Evolutionary conservation across 1,140 invertebrate genomes (phyloP).

Genomic region (Macrostomum lignano): DNA sequence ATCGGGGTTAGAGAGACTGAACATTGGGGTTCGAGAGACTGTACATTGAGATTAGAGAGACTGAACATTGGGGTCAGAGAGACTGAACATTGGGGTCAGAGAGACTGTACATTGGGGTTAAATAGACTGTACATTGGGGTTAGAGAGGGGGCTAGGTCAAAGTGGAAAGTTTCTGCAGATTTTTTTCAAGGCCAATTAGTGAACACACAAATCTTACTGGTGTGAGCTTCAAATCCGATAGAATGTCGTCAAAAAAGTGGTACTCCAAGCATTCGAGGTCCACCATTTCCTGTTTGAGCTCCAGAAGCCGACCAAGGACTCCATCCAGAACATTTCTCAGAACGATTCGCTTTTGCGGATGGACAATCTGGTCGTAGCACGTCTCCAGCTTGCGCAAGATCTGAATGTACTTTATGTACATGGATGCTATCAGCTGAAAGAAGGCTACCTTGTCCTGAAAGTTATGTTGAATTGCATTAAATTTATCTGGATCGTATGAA

Average conservation of each 20-base stretch:
- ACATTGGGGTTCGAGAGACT: too few relatives aligned
- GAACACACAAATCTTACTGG: too few relatives aligned
- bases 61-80: too few relatives aligned
- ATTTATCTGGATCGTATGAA: not conserved
- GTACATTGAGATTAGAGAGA: too few relatives aligned
- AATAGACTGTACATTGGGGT: too few relatives aligned
- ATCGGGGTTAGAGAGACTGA: too few relatives aligned
- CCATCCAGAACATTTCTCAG: slow-evolving; percentile 48
- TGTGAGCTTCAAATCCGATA: slow-evolving; percentile 33
- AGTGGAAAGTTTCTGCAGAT: too few relatives aligned
- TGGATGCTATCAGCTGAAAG: slow-evolving; percentile 25
- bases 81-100: too few relatives aligned
- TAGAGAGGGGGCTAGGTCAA: too few relatives aligned
- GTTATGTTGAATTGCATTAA: slow-evolving; percentile 1
- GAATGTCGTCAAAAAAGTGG: slow-evolving; percentile 51
- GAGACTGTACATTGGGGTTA: too few relatives aligned
- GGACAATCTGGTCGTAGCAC: slow-evolving; percentile 61
- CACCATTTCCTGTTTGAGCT: slow-evolving; percentile 45
- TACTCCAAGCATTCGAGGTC: slow-evolving; percentile 53
- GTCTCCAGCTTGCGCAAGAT: slow-evolving; percentile 43
- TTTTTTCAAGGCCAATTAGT: too few relatives aligned
- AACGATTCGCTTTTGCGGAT: slow-evolving; percentile 59
- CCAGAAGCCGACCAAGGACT: slow-evolving; percentile 39
- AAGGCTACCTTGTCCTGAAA: slow-evolving; percentile 22
- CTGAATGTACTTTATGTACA: slow-evolving; percentile 45